Evolutionary conservation across 2,888 invertebrate species (phyloP).

Genomic region (Phaedon cochleariae): DNA sequence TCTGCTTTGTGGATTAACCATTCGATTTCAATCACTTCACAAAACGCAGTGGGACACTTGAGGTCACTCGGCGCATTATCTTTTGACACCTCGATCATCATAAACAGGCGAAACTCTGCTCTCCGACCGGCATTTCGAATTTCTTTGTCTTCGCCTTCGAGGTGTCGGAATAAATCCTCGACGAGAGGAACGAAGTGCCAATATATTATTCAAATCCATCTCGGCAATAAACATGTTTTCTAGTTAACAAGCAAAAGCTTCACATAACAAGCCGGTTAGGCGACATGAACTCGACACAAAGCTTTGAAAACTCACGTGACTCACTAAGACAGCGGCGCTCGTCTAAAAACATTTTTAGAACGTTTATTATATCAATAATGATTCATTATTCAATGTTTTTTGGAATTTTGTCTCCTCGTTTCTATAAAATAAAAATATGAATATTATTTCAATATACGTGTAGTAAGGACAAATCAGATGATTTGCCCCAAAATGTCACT

Average conservation of each 20-base stretch:
- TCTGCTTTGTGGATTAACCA: no score
- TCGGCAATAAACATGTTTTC: conserved; percentile 53
- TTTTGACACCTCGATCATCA: neutral
- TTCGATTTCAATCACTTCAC: no score
- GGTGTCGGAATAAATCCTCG: conserved; percentile 25
- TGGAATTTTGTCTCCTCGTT: no score
- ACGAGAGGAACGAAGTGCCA: conserved; percentile 28
- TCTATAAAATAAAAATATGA: no score
- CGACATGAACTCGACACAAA: conserved; percentile 17
- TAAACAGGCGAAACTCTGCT: neutral
- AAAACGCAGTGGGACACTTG: neutral
- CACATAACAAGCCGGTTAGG: conserved; percentile 49
- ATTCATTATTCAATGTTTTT: no score
- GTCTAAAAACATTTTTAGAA: no score
- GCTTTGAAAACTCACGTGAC: conserved; percentile 15
- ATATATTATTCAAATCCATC: conserved; percentile 39
- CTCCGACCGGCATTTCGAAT: neutral
- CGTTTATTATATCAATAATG: no score
- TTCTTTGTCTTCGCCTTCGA: conserved; percentile 16
- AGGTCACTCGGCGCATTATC: neutral
- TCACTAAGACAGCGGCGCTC: conserved; percentile 8
- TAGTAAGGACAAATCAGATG: no score
- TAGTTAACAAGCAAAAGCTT: conserved; percentile 51
- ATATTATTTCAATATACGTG: no score
- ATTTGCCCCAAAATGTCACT: no score